A percentile compares a stretch with the other conserved stretches of the same genome.
Evolutionary conservation across 2,888 invertebrate species (phyloP).

Genomic region (Drosophila kuntzei): DNA sequence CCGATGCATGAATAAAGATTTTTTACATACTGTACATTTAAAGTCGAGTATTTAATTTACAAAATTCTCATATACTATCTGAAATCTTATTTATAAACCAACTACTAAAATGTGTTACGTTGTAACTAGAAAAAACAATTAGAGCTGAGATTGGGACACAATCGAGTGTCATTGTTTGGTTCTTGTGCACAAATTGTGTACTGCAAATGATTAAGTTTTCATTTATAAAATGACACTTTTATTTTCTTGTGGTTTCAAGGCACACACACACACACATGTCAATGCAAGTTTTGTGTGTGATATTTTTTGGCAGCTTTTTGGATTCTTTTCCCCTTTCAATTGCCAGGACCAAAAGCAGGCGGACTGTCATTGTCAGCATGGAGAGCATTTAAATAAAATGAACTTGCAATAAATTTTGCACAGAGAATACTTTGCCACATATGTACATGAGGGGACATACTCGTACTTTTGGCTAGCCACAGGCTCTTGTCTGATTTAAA

Average conservation of each 20-base stretch:
- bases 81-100: neutral
- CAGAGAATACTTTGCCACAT: constrained; percentile 30
- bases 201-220: constrained; percentile 74
- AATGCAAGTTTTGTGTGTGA: constrained; percentile 14
- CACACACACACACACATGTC: constrained; percentile 12
- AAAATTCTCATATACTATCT: neutral
- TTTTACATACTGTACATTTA: neutral
- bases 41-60: neutral
- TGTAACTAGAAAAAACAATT: constrained; percentile 40
- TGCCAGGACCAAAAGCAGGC: neutral
- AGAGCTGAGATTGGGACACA: neutral
- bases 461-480: constrained; percentile 60
- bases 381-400: constrained; percentile 74
- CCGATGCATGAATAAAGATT: neutral
- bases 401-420: constrained; percentile 73
- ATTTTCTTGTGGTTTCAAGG: constrained; percentile 64
- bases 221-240: constrained; percentile 64
- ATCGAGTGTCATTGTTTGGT: constrained; percentile 35
- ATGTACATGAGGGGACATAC: constrained; percentile 17
- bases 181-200: constrained; percentile 23
- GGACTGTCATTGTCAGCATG: constrained; percentile 62
- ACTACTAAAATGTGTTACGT: neutral
- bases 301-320: constrained; percentile 56
- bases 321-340: constrained; percentile 14
- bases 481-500: constrained; percentile 70